phyloP scores from a whole-genome alignment of 2,888 invertebrate species.

The Caenorhabditis wallacei region DNA sequence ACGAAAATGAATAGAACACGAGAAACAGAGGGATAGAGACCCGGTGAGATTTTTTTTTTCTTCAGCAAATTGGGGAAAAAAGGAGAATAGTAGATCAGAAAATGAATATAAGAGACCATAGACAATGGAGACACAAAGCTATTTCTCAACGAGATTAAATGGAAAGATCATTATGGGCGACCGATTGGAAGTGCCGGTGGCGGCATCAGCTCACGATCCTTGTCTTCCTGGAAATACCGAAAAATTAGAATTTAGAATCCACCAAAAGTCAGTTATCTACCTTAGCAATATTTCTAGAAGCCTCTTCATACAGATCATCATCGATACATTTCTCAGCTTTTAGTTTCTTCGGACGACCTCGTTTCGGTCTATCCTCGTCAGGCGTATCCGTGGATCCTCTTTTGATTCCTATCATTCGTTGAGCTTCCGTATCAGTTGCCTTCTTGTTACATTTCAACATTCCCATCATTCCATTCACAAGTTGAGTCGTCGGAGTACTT shows the following conservation, averaged over 20 bases:
- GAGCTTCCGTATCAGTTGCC: neutral
- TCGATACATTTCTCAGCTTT: conserved; percentile 74
- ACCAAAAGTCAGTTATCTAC: conserved; percentile 10
- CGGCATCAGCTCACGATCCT: conserved; percentile 77
- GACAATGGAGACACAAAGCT: conserved; percentile 24
- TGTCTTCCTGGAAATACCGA: conserved; percentile 68
- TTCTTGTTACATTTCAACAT: conserved; percentile 53
- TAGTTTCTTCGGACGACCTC: conserved; percentile 76
- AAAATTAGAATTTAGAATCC: neutral
- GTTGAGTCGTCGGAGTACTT: conserved; percentile 53
- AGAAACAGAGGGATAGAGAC: conserved; percentile 3
- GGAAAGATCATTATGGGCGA: conserved; percentile 31
- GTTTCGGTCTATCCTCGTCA: conserved; percentile 68
- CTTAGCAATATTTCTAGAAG: conserved; percentile 64
- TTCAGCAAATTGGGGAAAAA: conserved; percentile 2
- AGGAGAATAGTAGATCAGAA: conserved; percentile 22
- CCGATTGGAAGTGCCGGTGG: conserved; percentile 75
- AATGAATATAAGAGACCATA: conserved; percentile 26
- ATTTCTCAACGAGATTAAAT: neutral
- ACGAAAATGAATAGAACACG: conserved; percentile 31
- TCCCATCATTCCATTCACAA: conserved; percentile 58
- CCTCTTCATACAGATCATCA: conserved; percentile 69
- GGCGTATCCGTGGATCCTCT: conserved; percentile 33
- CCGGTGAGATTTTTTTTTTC: conserved; percentile 14
- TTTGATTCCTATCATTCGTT: conserved; percentile 39